Evolutionary conservation across 2,113 vertebrate species (phyloP).

Genomic region (Otis tarda): DNA sequence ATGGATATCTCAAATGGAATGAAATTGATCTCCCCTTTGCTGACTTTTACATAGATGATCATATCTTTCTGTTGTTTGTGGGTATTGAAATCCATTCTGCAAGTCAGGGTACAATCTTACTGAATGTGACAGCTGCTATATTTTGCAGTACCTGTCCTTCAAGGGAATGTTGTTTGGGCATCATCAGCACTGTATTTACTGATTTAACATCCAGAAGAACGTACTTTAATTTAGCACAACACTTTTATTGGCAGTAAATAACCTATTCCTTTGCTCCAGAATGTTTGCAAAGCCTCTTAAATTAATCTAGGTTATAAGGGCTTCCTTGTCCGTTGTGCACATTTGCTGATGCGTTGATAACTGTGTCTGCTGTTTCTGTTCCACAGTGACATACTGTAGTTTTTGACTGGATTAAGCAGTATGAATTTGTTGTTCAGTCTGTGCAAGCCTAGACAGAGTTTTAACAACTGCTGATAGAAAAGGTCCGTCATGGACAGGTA

Average conservation of each 20-base stretch:
- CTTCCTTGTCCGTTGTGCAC: neutral
- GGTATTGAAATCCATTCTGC: neutral
- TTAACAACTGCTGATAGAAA: neutral
- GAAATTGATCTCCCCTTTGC: neutral
- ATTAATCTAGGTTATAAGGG: neutral
- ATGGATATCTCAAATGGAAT: neutral
- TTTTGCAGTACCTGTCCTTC: neutral
- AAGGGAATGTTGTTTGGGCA: neutral
- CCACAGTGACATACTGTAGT: neutral
- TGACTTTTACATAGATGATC: neutral
- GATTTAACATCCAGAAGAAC: neutral
- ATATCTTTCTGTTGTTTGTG: neutral
- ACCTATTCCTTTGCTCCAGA: neutral
- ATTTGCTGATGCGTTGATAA: neutral
- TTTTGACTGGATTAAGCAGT: neutral
- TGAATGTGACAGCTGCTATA: neutral
- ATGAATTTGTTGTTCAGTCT: neutral
- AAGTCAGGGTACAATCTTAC: neutral
- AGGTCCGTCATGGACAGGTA: neutral
- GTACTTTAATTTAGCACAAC: neutral
- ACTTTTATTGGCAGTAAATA: neutral
- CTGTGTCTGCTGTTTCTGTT: neutral
- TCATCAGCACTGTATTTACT: neutral
- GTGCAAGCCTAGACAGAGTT: conserved; percentile 4
- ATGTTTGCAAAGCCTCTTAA: neutral